These are phyloP conservation scores for Meiosimyza decipiens DNA, from an alignment of 2,888 invertebrate genomes.

Conservation along the genomic window DNA sequence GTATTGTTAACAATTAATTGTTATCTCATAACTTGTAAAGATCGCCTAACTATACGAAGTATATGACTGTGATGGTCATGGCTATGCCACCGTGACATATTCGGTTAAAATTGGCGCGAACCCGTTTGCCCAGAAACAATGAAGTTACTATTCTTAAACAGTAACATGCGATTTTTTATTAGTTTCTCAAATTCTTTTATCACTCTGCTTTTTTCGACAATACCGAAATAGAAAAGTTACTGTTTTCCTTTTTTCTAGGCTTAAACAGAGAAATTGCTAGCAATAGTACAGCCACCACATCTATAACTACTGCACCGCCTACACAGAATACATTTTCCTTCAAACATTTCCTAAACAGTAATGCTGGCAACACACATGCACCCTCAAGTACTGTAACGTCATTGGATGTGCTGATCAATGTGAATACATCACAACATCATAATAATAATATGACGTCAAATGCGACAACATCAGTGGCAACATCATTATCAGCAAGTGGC, in stretches of 20 bases:
- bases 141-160: too few relatives aligned
- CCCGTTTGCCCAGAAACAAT: too few relatives aligned
- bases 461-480: conserved; percentile 39
- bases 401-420: conserved; percentile 42
- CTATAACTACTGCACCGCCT: conserved; percentile 38
- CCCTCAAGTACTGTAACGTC: conserved; percentile 52
- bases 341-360: conserved; percentile 83
- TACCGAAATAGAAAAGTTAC: too few relatives aligned
- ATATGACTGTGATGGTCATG: too few relatives aligned
- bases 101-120: too few relatives aligned
- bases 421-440: conserved; percentile 25
- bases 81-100: too few relatives aligned
- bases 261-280: conserved; percentile 16
- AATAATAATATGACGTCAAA: conserved; percentile 33
- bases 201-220: not conserved
- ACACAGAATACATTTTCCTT: conserved; percentile 82
- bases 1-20: too few relatives aligned
- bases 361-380: conserved; percentile 62
- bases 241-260: not conserved
- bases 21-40: too few relatives aligned
- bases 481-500: conserved; percentile 24
- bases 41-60: too few relatives aligned
- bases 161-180: not conserved
- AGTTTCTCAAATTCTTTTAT: conserved; percentile 10
- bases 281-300: conserved; percentile 24